Percentiles rank a stretch among this genome's conserved stretches.
Evolutionary conservation across 2,113 vertebrate species (phyloP).

Genomic region (Malurus melanocephalus): DNA sequence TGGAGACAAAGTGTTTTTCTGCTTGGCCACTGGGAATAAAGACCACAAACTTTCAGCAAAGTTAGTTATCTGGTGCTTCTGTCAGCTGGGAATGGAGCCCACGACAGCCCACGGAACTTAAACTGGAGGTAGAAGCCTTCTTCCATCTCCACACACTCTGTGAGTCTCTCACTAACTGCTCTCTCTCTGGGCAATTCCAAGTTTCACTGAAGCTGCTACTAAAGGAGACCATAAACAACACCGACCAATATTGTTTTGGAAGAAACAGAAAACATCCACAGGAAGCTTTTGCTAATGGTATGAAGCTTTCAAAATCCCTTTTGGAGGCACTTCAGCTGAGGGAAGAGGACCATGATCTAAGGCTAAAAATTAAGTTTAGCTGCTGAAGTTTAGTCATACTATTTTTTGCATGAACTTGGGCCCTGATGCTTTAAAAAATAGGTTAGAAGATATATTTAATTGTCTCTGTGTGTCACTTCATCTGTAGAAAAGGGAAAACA

Average conservation of each 20-base stretch:
- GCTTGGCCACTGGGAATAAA: background rate
- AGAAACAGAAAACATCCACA: background rate
- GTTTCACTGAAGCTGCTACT: background rate
- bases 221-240: background rate
- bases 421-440: background rate
- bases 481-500: background rate
- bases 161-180: background rate
- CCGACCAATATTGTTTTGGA: background rate
- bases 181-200: background rate
- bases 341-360: background rate
- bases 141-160: background rate
- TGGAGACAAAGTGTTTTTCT: background rate
- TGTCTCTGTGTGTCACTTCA: background rate
- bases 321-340: background rate
- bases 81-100: background rate
- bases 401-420: background rate
- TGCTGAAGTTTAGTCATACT: background rate
- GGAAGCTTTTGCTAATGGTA: background rate
- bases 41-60: background rate
- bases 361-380: background rate
- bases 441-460: background rate
- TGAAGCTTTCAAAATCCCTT: background rate
- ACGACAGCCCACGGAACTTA: background rate
- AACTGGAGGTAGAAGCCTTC: background rate
- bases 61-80: background rate